A percentile compares a stretch with the other conserved stretches of the same genome.
Conservation (phyloP, 2,888 invertebrate genomes). For the Athalia circularis region DNA sequence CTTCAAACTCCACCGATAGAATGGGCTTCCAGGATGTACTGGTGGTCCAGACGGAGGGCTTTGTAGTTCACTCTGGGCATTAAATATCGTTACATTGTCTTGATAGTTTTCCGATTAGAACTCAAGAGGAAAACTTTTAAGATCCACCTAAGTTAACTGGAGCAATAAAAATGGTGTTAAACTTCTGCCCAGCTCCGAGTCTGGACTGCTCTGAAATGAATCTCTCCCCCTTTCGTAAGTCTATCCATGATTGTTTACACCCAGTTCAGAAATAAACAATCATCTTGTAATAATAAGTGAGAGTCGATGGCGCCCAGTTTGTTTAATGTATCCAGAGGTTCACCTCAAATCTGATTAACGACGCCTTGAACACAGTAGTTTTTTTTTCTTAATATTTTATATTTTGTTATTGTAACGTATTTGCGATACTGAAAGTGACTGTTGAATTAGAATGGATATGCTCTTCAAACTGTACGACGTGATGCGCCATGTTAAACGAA, state of each 20-base stretch:
- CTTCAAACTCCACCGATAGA: conserved; percentile 62
- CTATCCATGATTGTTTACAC: too few species aligned
- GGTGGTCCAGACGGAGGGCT: conserved; percentile 62
- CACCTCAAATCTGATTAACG: not conserved
- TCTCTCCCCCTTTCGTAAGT: too few species aligned
- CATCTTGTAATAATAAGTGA: too few species aligned
- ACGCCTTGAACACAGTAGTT: not conserved
- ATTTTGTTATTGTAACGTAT: not conserved
- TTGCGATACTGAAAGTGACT: not conserved
- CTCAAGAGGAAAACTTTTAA: not conserved
- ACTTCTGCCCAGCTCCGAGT: too few species aligned
- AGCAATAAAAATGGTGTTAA: not conserved
- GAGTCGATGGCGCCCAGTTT: not conserved
- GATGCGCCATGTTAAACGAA: not conserved
- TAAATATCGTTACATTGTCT: conserved; percentile 2
- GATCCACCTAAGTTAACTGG: not conserved
- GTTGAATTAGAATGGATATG: not conserved
- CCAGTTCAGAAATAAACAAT: too few species aligned
- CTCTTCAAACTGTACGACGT: conserved; percentile 6
- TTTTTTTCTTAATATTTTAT: not conserved
- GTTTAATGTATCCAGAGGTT: conserved; percentile 1
- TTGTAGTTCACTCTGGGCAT: conserved; percentile 24
- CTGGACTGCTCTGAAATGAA: too few species aligned
- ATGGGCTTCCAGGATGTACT: conserved; percentile 61
- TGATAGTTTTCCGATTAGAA: not conserved